A percentile compares a stretch with the other conserved stretches of the same genome.
Conservation (phyloP, 2,113 vertebrate species). For the Pao palembangensis region DNA sequence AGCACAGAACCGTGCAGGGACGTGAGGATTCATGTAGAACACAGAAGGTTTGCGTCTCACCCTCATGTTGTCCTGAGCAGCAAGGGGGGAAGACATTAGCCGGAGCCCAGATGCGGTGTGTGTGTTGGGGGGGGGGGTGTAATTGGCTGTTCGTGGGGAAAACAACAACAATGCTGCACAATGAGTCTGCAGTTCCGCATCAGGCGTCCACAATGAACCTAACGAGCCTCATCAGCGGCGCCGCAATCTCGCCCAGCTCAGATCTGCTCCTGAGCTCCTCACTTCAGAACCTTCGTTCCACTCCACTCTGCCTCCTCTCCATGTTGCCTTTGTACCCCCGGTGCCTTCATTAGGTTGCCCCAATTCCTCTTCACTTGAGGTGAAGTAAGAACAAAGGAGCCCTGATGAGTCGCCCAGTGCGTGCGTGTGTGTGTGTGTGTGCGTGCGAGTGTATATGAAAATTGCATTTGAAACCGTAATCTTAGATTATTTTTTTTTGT, state of each 20-base stretch:
- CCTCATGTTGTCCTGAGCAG: too few relatives aligned
- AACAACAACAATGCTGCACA: background rate
- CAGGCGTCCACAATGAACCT: too few relatives aligned
- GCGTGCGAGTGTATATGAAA: constrained; percentile 9
- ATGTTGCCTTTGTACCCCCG: constrained; percentile 46
- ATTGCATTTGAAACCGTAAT: constrained; percentile 18
- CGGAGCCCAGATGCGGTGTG: too few relatives aligned
- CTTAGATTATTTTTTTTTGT: background rate
- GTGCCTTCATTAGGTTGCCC: constrained; percentile 43
- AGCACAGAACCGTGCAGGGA: constrained; percentile 56
- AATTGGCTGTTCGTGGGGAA: background rate
- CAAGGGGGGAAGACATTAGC: too few relatives aligned
- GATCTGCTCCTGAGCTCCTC: background rate
- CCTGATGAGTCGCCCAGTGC: constrained; percentile 1
- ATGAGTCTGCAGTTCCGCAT: too few relatives aligned
- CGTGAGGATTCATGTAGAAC: background rate
- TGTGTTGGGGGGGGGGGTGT: too few relatives aligned
- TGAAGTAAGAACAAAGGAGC: constrained; percentile 61
- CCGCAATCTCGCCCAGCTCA: too few relatives aligned
- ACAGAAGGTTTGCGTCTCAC: too few relatives aligned
- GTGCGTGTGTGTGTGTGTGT: background rate
- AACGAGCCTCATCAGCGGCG: too few relatives aligned
- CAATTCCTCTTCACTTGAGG: constrained; percentile 48
- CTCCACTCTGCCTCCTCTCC: constrained; percentile 30
- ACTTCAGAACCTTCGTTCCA: constrained; percentile 6